Base-by-base conservation (phyloP, 2,113 vertebrate genomes). In the Pogonocichla stellata region DNA sequence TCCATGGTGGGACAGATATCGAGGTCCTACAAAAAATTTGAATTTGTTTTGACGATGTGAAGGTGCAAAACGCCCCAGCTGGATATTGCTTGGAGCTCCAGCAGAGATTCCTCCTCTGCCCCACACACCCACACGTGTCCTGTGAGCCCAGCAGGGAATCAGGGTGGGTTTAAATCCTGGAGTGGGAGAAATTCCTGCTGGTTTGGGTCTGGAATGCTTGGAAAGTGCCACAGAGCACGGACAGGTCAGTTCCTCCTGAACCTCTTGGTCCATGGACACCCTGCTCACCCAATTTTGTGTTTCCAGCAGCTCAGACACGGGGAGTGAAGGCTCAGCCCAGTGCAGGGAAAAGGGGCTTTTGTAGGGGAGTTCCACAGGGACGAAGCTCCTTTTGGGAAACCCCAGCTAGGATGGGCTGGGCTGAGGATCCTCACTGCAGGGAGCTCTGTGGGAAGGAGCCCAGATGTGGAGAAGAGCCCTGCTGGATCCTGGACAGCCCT, bases 261-360 rank as follows among this genome's bases (percentile, higher is more conserved):
- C 19, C 70, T 45, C 26, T 5, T 0, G 4, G 31, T 9, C 42
- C 60, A 14, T 1, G 3, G 16, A 40, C 56, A 16, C 15, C 36
- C n/a, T 3, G 20, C 61, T 33, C 43, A 16, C 2, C n/a, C 33
- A 1, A 1, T 1, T 51, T 5, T 8, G 42, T 42, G 60, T 19
- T 60, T 20, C 25, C 60, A 36, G 1, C 58, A 72, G 38, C 88
- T 69, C 80, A 10, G 12, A 42, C 2, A 1, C 5, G 0, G 33
- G 10, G 1, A 0, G 1, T 0, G 56, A 66, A n/a, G 36, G 53
- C 58, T 67, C 67, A 36, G 40, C 83, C 54, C 57, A 7, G 31
- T 0, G 13, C 56, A 34, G 28, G 14, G 36, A 33, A 57, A 51
- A n/a, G 26, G 5, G 40, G 3, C 0, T 9, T 74, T 58, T 22